Evolutionary conservation across 1,140 invertebrate species (phyloP), one percentile per base, ranked within the genome.

Genomic region (Drosophila saltans): DNA sequence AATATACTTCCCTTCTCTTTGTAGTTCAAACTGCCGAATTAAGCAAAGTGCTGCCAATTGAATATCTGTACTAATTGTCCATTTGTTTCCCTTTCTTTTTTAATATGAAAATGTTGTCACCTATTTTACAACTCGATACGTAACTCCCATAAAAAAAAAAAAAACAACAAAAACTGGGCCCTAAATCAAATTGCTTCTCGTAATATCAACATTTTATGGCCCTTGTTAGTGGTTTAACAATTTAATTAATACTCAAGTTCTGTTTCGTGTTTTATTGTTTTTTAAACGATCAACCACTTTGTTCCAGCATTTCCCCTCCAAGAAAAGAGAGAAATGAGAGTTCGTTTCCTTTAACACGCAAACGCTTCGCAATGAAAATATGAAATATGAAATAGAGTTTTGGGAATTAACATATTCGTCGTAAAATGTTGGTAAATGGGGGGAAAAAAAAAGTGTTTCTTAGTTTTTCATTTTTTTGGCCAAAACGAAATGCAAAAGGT

Each of bases 221-320:
- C 3, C 36, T 67, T 78, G 66, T 60, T 83, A 82, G 70, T 74
- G 84, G 80, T 59, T 77, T 81, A 89, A 88, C 84, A 88, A 86
- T 88, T 88, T 88, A 89, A 88, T 88, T 88, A 88, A 77, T 82
- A 69, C 80, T 55, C 57, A 56, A 59, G 66, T 78, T 74, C 57
- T 72, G 39, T 79, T 83, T 83, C 84, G 83, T 84, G 81, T 89
- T 90, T 89, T 89, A 89, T 89, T 89, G 84, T 89, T 89, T 89
- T 89, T 90, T 89, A 89, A 89, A 89, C 84, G 84, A 89, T 89
- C 81, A 81, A 89, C 84, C 84, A 89, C 85, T 89, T 89, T 89
- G 84, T 81, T 63, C 61, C 61, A 59, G 71, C 71, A 71, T 69
- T 84, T 72, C 59, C 69, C 68, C 62, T 43, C 60, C 33, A 3